A percentile compares a stretch with the other conserved stretches of the same genome.
Evolutionary conservation across 2,888 invertebrate species (phyloP).

Genomic region (Vannuccia rotundouncinata): DNA sequence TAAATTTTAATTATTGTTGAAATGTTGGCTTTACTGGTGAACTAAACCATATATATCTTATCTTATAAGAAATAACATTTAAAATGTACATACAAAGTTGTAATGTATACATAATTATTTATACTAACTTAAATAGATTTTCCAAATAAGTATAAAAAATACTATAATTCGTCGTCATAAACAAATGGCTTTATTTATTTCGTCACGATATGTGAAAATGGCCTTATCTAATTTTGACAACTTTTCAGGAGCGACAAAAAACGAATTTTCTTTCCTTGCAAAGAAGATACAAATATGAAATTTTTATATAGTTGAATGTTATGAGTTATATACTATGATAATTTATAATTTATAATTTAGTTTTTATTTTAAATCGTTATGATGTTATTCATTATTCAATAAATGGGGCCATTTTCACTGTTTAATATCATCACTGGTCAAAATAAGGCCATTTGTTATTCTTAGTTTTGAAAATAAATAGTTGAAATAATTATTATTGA

Average conservation of each 20-base stretch:
- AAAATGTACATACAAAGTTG: no score
- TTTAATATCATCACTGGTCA: constrained; percentile 12
- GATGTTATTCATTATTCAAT: constrained; percentile 24
- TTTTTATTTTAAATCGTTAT: constrained; percentile 23
- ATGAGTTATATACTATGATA: constrained; percentile 14
- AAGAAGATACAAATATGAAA: constrained; percentile 5
- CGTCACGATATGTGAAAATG: not conserved
- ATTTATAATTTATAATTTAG: constrained; percentile 18
- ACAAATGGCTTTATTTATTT: not conserved
- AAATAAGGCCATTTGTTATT: constrained; percentile 26
- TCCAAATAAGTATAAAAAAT: no score
- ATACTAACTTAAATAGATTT: no score
- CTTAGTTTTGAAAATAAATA: constrained; percentile 26
- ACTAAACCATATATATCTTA: no score
- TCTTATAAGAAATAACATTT: no score
- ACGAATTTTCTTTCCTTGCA: constrained; percentile 15
- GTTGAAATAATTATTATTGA: constrained; percentile 20
- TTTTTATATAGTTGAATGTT: constrained; percentile 19
- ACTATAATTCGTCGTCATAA: not conserved
- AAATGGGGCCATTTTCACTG: constrained; percentile 21
- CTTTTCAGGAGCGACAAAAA: constrained; percentile 14
- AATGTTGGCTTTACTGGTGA: no score
- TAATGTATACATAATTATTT: no score
- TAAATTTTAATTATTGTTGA: no score
- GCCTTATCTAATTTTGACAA: not conserved